Evolutionary conservation across 2,888 invertebrate species (phyloP), one percentile per base, ranked within the genome.

Genomic region (Enchytraeus crypticus): DNA sequence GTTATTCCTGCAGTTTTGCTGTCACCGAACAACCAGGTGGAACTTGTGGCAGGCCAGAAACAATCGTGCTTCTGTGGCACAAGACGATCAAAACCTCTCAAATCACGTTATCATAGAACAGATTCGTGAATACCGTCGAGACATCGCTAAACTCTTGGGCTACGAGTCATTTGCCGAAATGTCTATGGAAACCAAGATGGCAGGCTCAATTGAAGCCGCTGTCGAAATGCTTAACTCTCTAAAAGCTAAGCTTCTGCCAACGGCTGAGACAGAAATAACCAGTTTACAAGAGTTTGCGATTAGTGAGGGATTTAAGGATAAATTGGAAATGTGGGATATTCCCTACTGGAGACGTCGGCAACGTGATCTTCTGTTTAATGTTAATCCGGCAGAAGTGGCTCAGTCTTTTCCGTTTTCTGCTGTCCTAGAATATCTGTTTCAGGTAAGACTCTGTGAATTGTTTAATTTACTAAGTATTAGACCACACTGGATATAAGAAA

Each of bases 141-240:
- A 87, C 45, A 85, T 89, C 72, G 92, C 92, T 0, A 82, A 85
- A 66, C 71, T 86, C 18, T 79, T 93, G 11, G 92, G 93, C 0
- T 95, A 85, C 76, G 83, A 87, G 64, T 85, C 84, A 58, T 93
- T 82, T 78, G 87, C 85, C 0, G 87, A 91, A 45, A 86, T 93
- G 87, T 90, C 89, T 43, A 90, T 95, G 90, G 87, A 89, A 80
- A 92, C 91, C 0, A 93, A 92, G 83, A 87, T 95, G 91, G 90
- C 92, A 5, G 88, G 87, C 8, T 86, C 82, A 66, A 79, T 89
- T 18, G 85, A 88, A 57, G 88, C 87, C 76, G 86, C 92, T 0
- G 82, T 86, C 66, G 82, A 84, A 63, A 84, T 87, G 63, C 81
- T 95, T 30, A 82, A 86, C 5, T 8, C 65, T 57, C 65, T 68